Base-by-base conservation (phyloP, 2,113 vertebrate genomes). In the Eptesicus fuscus region DNA sequence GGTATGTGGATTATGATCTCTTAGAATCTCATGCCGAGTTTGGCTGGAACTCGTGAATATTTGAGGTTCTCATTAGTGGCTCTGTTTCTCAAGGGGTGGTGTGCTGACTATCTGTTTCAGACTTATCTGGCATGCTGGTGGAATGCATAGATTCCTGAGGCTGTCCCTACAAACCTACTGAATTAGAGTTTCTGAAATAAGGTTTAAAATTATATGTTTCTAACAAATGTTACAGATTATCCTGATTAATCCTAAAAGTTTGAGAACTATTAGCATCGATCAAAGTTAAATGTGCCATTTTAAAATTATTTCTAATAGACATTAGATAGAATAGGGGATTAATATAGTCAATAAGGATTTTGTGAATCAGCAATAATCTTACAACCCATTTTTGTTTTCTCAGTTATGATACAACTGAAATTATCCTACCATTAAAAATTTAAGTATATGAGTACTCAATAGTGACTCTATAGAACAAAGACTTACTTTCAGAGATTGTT, bases 381-480 rank as follows among this genome's bases (percentile, higher is more conserved):
- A 25, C 18, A 91, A 53, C 30, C 47, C 9, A 84, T 77, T 90
- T 93, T 92, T 96, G 77, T 13, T 65, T 95, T 78, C 12, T 93
- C 14, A 59, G 10, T 28, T 16, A n/a, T 51, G 59, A 77, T 51
- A 12, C 47, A 85, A 85, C 67, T 63, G 25, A 82, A 25, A 69
- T 84, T 69, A 63, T 71, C 37, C 32, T 71, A 32, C 18, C 17
- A 65, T 82, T 78, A 90, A 40, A 88, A 90, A 92, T 83, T 2
- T 84, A 47, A 94, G 9, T 35, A 7, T 18, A 2, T 71, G 74
- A 79, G 23, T 86, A 22, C 37, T 80, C 47, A 56, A 51, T 56
- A 80, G 17, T 80, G 74, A 83, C 32, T 83, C 80, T 40, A 83
- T 8, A 78, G 37, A n/a, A 63, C 30, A 76, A 84, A 93, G 23